Evolutionary conservation across 2,113 vertebrate species (phyloP).

Genomic region (Vombatus ursinus): DNA sequence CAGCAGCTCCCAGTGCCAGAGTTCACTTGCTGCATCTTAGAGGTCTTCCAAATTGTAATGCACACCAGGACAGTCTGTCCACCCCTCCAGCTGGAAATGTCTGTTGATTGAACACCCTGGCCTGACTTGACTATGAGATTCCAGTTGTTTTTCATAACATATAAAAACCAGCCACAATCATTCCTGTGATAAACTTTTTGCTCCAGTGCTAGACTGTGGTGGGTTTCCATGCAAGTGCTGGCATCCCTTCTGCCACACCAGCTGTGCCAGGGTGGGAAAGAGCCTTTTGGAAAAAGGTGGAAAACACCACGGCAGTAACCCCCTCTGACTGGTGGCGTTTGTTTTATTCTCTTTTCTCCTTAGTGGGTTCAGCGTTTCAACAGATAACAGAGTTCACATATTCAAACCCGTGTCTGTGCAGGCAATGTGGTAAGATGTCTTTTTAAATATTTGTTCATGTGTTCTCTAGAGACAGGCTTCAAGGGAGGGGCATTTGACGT

Average conservation of each 20-base stretch:
- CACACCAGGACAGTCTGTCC: conserved; percentile 53
- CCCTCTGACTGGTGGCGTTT: conserved; percentile 59
- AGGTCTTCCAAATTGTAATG: conserved; percentile 64
- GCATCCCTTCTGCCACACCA: conserved; percentile 37
- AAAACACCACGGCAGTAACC: conserved; percentile 52
- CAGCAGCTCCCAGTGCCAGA: conserved; percentile 62
- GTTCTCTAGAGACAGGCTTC: conserved; percentile 32
- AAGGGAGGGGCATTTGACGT: conserved; percentile 32
- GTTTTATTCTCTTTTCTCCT: conserved; percentile 64
- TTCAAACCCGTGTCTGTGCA: conserved; percentile 99
- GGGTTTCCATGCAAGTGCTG: conserved; percentile 32
- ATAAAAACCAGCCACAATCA: conserved; percentile 50
- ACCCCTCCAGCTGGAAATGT: conserved; percentile 28
- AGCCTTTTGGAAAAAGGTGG: not conserved
- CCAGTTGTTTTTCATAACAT: conserved; percentile 43
- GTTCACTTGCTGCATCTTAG: conserved; percentile 53
- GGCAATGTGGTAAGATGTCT: conserved; percentile 95
- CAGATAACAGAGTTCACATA: conserved; percentile 95
- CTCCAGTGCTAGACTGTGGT: conserved; percentile 11
- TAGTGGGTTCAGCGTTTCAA: conserved; percentile 96
- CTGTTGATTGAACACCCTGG: conserved; percentile 7
- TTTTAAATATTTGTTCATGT: conserved; percentile 54
- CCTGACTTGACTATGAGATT: conserved; percentile 8
- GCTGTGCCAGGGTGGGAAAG: conserved; percentile 30
- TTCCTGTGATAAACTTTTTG: conserved; percentile 39